Conservation (phyloP, 2,797 vertebrate genomes). For the Clarias fuscus region DNA sequence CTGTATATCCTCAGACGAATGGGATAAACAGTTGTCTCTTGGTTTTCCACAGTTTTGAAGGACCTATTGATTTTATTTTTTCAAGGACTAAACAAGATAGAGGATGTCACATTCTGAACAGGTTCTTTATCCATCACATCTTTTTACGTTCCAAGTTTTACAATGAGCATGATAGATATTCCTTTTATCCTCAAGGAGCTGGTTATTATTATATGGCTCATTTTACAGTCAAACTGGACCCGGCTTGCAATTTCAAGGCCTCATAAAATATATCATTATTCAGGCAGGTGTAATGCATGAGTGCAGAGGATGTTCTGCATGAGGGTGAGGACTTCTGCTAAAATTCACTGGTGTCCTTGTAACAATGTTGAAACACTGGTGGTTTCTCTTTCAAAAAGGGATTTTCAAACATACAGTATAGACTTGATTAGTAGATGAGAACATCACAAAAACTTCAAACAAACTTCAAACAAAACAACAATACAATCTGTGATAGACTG, state of each 20-base stretch:
- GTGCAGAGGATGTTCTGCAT: not conserved
- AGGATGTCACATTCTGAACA: not conserved
- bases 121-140: not conserved
- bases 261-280: conserved; percentile 29
- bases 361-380: not conserved
- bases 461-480: no score
- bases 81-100: conserved; percentile 9
- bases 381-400: not conserved
- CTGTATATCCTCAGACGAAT: not conserved
- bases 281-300: conserved; percentile 8
- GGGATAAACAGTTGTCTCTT: not conserved
- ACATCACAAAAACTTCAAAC: not conserved
- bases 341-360: conserved; percentile 1
- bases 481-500: no score
- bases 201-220: conserved; percentile 29
- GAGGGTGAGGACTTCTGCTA: not conserved
- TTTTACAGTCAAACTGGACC: conserved; percentile 4
- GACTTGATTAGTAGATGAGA: not conserved
- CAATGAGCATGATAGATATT: not conserved
- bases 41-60: not conserved
- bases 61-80: not conserved
- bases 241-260: conserved; percentile 7
- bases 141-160: not conserved
- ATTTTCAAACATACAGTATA: not conserved
- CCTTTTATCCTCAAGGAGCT: conserved; percentile 10